A percentile compares a stretch with the other conserved stretches of the same genome.
Conservation (phyloP, 2,888 invertebrate genomes). For the Hoplodrina ambigua region DNA sequence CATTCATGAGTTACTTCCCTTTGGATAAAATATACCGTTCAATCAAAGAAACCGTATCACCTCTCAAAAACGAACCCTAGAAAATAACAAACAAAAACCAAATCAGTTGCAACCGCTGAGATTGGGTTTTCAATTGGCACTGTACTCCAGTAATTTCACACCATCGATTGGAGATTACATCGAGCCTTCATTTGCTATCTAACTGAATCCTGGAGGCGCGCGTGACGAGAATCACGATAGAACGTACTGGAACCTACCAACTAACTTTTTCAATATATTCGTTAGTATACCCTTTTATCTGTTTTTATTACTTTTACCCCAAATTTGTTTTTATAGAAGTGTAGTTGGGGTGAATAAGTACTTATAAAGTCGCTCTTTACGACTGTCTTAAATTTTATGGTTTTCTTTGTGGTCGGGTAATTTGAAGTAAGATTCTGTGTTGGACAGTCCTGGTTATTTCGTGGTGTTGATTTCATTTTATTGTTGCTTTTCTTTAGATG, state of each 20-base stretch:
- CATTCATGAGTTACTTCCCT: neutral
- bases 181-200: constrained; percentile 63
- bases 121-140: constrained; percentile 57
- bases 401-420: constrained; percentile 68
- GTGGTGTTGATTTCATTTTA: constrained; percentile 33
- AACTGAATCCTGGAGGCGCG: constrained; percentile 65
- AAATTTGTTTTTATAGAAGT: constrained; percentile 71
- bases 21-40: constrained; percentile 17
- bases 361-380: constrained; percentile 77
- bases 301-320: constrained; percentile 70
- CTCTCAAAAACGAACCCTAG: constrained; percentile 1
- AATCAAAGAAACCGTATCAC: constrained; percentile 24
- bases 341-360: constrained; percentile 69
- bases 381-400: constrained; percentile 77
- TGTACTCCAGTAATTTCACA: constrained; percentile 54
- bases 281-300: constrained; percentile 64
- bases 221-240: constrained; percentile 67
- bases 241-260: constrained; percentile 25
- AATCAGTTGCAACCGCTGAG: constrained; percentile 39
- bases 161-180: constrained; percentile 63
- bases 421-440: constrained; percentile 69
- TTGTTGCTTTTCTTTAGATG: constrained; percentile 13
- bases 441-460: constrained; percentile 61
- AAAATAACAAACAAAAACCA: constrained; percentile 10
- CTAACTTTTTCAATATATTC: constrained; percentile 68